Evolutionary conservation across 2,888 invertebrate species (phyloP).

Genomic region (Stenotaenia linearis): DNA sequence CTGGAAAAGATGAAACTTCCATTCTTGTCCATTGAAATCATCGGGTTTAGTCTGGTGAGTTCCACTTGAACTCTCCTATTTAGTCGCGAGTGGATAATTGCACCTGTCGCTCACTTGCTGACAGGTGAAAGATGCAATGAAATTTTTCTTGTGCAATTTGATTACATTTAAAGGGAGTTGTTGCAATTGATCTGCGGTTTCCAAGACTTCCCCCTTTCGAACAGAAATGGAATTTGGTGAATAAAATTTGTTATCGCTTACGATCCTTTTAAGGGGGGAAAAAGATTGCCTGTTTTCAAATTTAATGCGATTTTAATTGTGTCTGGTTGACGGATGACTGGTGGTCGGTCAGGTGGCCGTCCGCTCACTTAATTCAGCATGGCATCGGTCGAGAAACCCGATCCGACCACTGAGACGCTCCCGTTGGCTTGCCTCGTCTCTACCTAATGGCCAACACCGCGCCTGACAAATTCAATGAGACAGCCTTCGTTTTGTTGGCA

Average conservation of each 20-base stretch:
- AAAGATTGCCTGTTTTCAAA: not conserved
- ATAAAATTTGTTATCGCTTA: not conserved
- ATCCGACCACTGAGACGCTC: constrained; percentile 3
- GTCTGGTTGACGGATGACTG: not conserved
- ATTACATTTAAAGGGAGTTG: not conserved
- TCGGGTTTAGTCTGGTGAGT: constrained; percentile 17
- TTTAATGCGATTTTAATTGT: constrained; percentile 10
- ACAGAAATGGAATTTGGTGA: not conserved
- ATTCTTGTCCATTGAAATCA: not conserved
- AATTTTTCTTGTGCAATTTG: not conserved
- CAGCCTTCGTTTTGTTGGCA: constrained; percentile 20
- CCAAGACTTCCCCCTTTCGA: not conserved
- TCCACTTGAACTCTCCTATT: not conserved
- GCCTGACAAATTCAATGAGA: constrained; percentile 15
- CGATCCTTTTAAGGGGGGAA: not conserved
- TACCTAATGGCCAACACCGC: not conserved
- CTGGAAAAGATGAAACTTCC: constrained; percentile 52
- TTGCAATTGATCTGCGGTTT: not conserved
- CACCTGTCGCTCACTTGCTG: not conserved
- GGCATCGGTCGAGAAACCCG: constrained; percentile 1
- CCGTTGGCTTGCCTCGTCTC: not conserved
- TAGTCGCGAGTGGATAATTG: constrained; percentile 12
- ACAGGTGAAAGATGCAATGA: constrained; percentile 21
- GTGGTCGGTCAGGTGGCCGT: constrained; percentile 6
- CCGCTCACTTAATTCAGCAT: constrained; percentile 7